phyloP scores from a whole-genome alignment of 2,888 invertebrate genomes.

The Willowsia nigromaculata region DNA sequence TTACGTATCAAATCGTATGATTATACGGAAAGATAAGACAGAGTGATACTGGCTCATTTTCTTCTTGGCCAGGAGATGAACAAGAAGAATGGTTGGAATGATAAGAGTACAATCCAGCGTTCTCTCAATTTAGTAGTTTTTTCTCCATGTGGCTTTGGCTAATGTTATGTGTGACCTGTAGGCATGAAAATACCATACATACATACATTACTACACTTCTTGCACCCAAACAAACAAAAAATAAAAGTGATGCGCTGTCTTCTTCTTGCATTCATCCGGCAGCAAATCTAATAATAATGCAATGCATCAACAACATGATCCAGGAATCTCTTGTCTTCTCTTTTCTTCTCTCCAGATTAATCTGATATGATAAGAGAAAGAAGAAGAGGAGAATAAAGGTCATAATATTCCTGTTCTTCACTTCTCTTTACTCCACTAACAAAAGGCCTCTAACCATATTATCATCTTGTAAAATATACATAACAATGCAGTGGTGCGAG shows the following conservation, averaged over 20 bases:
- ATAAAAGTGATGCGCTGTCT: neutral
- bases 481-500: constrained; percentile 6
- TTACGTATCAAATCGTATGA: constrained; percentile 34
- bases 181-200: constrained; percentile 46
- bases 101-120: constrained; percentile 38
- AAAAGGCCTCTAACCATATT: constrained; percentile 31
- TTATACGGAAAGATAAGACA: constrained; percentile 34
- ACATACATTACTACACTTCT: constrained; percentile 33
- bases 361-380: constrained; percentile 44
- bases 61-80: too few species aligned
- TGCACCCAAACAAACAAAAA: constrained; percentile 43
- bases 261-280: constrained; percentile 12
- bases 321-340: constrained; percentile 50
- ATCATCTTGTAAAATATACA: constrained; percentile 22
- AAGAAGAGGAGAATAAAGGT: constrained; percentile 37
- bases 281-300: constrained; percentile 52
- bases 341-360: constrained; percentile 29
- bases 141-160: constrained; percentile 38
- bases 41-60: constrained; percentile 2
- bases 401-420: constrained; percentile 25
- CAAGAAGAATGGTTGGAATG: neutral
- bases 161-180: constrained; percentile 49
- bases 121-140: neutral
- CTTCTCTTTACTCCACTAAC: neutral
- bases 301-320: constrained; percentile 50